Base-by-base conservation (phyloP, 2,888 invertebrate genomes). In the Xanthorhoe designata region DNA sequence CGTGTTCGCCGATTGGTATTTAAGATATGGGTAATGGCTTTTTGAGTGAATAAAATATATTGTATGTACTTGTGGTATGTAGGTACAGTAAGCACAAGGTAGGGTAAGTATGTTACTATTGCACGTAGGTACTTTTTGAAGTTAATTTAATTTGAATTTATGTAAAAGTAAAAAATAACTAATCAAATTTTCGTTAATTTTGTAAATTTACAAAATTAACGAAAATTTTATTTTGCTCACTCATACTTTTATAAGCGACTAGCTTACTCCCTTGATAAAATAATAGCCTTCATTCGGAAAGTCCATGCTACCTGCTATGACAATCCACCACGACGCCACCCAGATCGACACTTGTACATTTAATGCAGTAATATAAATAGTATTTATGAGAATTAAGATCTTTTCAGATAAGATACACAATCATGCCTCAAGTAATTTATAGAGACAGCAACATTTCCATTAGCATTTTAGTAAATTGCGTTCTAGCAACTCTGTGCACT, bases 21-120 rank as follows among this genome's bases (percentile, higher is more conserved):
- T 63, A 67, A 63, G 67, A 67, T 67, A 67, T 35, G 10, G 55
- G 55, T 63, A 63, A 60, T 63, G 51, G 52, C 60, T 51, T 47
- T 60, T 56, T 63, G 63, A 63, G 55, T 63, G 60, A 54, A 38
- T 29, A 35, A 35, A 61, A 47, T 65, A 53, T 61, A 64, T 64
- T 64, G 47, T 35, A 53, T 13, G 47, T 57, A 35, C 42, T 45
- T 52, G n/a, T 49, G 35, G 53, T 49, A 61, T 24, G 51, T 7
- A 47, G 6, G 13, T 1, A 47, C 47, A 17, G 17, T 47, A 17
- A 47, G 47, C 4, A 7, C 8, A 47, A 15, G 15, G 7, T 17
- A 17, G 8, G 17, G 6, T 47, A 6, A 47, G n/a, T n/a, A n/a
- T n/a, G n/a, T n/a, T n/a, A n/a, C n/a, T n/a, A n/a, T n/a, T n/a